Conservation (phyloP, 2,113 vertebrate genomes). For the Neomonachus schauinslandi region DNA sequence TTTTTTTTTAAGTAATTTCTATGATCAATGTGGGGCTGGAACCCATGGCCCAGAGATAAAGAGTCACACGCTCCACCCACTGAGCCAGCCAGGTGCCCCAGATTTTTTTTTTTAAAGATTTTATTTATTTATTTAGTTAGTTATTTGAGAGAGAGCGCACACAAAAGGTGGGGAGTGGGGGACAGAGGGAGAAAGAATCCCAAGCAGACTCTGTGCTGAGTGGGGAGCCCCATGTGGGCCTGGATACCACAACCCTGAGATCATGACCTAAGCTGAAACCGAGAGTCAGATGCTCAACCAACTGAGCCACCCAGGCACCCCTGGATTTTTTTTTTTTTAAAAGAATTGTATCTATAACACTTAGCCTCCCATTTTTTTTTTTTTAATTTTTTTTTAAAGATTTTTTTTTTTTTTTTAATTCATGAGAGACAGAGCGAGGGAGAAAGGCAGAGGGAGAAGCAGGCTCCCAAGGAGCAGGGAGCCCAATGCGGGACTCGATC, state of each 20-base stretch:
- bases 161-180: neutral
- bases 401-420: too few species aligned
- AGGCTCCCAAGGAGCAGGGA: too few species aligned
- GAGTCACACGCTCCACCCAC: neutral
- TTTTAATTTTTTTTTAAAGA: too few species aligned
- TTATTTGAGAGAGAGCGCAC: neutral
- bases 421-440: too few species aligned
- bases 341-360: neutral
- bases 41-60: neutral
- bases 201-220: neutral
- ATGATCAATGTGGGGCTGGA: neutral
- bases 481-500: too few species aligned
- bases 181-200: neutral
- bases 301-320: neutral
- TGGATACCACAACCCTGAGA: neutral
- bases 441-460: too few species aligned
- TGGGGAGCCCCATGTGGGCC: rapidly evolving
- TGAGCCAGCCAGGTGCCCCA: neutral
- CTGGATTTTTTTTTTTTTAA: neutral
- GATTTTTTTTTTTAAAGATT: neutral
- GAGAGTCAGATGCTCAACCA: neutral
- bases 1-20: neutral
- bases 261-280: neutral
- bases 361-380: neutral
- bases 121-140: neutral